phyloP scores from a whole-genome alignment of 2,888 invertebrate species.

The Alloscopus bannaensis region DNA sequence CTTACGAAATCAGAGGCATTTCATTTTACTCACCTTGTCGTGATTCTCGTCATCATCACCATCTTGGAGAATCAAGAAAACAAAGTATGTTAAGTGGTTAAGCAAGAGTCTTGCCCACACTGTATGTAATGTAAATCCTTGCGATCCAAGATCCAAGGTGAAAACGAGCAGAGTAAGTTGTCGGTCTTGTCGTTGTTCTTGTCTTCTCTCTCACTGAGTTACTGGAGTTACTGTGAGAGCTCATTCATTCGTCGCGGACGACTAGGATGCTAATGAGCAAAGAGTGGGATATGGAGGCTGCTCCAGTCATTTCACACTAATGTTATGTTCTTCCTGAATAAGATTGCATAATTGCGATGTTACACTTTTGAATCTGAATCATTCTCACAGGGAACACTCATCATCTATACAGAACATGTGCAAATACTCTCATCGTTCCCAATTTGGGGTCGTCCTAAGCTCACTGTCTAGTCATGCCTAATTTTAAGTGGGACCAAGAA shows the following conservation, averaged over 20 bases:
- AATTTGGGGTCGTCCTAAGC: not conserved
- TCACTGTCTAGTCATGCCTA: not conserved
- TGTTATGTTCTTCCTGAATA: conserved; percentile 33
- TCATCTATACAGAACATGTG: conserved; percentile 12
- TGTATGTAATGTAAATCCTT: too few relatives aligned
- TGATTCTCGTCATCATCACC: conserved; percentile 8
- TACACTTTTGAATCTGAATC: conserved; percentile 44
- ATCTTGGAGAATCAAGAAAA: not conserved
- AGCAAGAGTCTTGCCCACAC: conserved; percentile 16
- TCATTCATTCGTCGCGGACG: conserved; percentile 36
- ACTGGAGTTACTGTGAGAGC: too few relatives aligned
- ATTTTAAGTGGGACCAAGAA: not conserved
- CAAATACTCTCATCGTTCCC: conserved; percentile 19
- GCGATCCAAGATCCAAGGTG: conserved; percentile 5
- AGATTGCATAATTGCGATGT: conserved; percentile 18
- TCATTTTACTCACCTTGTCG: not conserved
- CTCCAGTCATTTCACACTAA: conserved; percentile 50
- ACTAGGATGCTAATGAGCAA: conserved; percentile 42
- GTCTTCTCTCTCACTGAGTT: conserved; percentile 14
- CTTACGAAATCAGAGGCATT: conserved; percentile 21
- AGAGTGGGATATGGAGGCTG: conserved; percentile 36
- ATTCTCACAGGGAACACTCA: conserved; percentile 16
- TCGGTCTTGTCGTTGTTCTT: conserved; percentile 23
- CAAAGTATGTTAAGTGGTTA: conserved; percentile 17
- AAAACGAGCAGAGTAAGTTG: conserved; percentile 30